Evolutionary conservation across 2,113 vertebrate genomes (phyloP).

Genomic region (Callorhinus ursinus): DNA sequence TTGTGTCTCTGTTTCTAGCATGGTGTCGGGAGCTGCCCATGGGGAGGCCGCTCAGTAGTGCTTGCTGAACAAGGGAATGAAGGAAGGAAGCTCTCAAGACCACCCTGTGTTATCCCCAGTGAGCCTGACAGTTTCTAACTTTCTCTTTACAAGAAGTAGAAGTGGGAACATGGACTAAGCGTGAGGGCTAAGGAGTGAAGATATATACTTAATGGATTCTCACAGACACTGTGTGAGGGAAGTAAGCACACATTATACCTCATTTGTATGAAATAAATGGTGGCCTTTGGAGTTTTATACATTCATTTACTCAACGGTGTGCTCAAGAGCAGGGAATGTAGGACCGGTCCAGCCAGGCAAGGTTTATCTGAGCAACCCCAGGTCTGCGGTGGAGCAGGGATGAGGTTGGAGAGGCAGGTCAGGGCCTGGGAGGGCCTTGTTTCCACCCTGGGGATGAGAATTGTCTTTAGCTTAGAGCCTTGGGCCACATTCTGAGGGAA

Average conservation of each 20-base stretch:
- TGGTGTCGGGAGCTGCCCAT: accelerated
- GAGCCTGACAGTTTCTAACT: not conserved
- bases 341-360: too few relatives aligned
- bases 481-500: not conserved
- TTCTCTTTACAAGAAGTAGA: not conserved
- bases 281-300: not conserved
- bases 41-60: too few relatives aligned
- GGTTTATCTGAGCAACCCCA: accelerated
- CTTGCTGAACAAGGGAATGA: not conserved
- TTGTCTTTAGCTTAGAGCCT: not conserved
- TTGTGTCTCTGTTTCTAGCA: not conserved
- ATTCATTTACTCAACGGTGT: too few relatives aligned
- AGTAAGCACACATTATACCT: accelerated
- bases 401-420: accelerated
- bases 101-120: accelerated
- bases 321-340: not conserved
- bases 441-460: not conserved
- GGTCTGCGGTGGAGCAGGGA: not conserved
- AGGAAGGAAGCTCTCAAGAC: not conserved
- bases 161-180: accelerated
- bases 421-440: not conserved
- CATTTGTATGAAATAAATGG: not conserved
- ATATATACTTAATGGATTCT: accelerated
- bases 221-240: accelerated
- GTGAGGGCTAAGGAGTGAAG: too few relatives aligned